Evolutionary conservation across 1,140 invertebrate species (phyloP).

Genomic region (Caerostris darwini): DNA sequence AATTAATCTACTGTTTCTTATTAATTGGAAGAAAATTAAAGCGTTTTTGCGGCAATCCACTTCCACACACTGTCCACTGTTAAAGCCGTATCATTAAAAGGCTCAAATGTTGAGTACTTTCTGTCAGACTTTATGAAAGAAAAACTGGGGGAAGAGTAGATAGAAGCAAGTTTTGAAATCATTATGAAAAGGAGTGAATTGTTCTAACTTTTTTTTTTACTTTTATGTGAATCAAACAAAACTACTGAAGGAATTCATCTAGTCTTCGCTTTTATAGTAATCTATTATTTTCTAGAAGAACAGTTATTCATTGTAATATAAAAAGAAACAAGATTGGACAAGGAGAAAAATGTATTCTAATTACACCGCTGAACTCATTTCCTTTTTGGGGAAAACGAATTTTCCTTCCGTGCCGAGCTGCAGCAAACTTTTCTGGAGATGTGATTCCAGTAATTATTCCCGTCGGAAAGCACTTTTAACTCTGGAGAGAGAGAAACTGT

Average conservation of each 20-base stretch:
- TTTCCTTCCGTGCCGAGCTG: neutral
- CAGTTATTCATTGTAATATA: neutral
- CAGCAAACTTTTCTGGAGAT: neutral
- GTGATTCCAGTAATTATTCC: slow-evolving; percentile 35
- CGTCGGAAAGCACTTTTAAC: neutral
- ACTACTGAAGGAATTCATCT: neutral
- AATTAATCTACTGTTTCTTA: neutral
- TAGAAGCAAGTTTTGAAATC: neutral
- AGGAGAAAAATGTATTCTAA: slow-evolving; percentile 39
- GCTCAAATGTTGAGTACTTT: neutral
- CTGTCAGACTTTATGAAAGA: neutral
- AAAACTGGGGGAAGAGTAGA: neutral
- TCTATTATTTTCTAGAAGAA: slow-evolving; percentile 25
- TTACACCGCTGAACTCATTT: slow-evolving; percentile 1
- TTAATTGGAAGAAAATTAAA: slow-evolving; percentile 10
- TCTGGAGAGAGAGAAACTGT: neutral
- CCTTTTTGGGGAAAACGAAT: slow-evolving; percentile 21
- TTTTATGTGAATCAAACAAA: slow-evolving; percentile 18
- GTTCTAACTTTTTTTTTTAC: neutral
- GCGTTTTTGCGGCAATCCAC: neutral
- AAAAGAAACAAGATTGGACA: neutral
- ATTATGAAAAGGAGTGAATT: slow-evolving; percentile 25
- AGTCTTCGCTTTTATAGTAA: neutral
- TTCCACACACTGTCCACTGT: neutral
- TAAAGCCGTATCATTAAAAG: slow-evolving; percentile 6